These are phyloP conservation scores for Bolborhynchus lineola DNA, from an alignment of 2,113 vertebrate species.

Conservation along the genomic window DNA sequence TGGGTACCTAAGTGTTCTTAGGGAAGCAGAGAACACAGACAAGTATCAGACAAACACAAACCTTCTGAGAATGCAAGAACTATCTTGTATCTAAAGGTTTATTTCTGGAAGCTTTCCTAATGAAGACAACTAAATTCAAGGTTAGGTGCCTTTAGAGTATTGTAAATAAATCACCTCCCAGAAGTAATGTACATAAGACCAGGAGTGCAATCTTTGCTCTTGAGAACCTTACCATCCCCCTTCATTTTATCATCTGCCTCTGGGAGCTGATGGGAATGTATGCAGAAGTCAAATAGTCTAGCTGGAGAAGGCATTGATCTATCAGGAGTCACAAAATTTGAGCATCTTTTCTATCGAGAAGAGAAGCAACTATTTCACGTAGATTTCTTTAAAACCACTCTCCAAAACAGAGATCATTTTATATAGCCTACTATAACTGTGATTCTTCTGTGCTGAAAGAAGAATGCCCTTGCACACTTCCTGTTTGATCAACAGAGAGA, in stretches of 20 bases:
- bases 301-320: background rate
- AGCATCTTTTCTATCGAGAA: background rate
- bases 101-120: background rate
- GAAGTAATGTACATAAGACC: background rate
- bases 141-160: background rate
- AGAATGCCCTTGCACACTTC: background rate
- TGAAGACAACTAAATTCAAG: background rate
- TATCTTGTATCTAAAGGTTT: background rate
- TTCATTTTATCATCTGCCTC: background rate
- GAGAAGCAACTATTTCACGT: background rate
- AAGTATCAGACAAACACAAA: background rate
- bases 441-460: background rate
- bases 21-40: background rate
- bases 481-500: background rate
- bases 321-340: background rate
- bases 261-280: background rate
- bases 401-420: background rate
- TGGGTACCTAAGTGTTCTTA: background rate
- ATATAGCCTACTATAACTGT: background rate
- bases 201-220: background rate
- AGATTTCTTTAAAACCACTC: background rate
- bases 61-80: background rate
- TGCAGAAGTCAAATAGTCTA: background rate
- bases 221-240: background rate
- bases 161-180: background rate